Evolutionary conservation across 2,113 vertebrate genomes (phyloP).

Genomic region (Aepyceros melampus): DNA sequence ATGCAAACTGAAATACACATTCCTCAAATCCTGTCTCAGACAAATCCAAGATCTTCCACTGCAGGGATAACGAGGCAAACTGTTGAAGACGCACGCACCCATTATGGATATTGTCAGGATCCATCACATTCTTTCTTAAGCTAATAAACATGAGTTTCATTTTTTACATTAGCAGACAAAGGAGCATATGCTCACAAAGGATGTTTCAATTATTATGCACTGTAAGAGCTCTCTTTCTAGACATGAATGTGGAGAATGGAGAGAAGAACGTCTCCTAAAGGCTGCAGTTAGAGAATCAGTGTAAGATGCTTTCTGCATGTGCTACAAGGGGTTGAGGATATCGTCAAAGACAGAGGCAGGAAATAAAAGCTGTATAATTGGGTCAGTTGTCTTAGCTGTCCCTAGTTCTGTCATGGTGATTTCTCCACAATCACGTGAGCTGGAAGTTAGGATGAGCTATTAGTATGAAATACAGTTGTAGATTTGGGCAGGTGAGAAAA

Average conservation of each 20-base stretch:
- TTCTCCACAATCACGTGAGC: constrained; percentile 72
- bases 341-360: constrained; percentile 57
- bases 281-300: background rate
- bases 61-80: background rate
- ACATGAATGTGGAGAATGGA: background rate
- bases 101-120: too few species aligned
- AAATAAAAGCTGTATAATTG: constrained; percentile 72
- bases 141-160: background rate
- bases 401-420: constrained; percentile 66
- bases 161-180: background rate
- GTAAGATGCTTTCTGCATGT: constrained; percentile 39
- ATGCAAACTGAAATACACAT: background rate
- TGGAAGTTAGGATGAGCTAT: constrained; percentile 64
- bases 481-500: constrained; percentile 67
- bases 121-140: background rate
- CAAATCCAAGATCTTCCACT: background rate
- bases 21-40: background rate
- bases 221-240: background rate
- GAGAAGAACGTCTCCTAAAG: background rate
- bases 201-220: too few species aligned
- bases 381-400: constrained; percentile 67
- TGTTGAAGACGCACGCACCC: accelerated
- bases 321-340: constrained; percentile 33
- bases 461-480: constrained; percentile 66
- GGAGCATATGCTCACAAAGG: background rate